Base-by-base conservation (phyloP, 2,888 invertebrate species). In the Subacronicta megacephala region DNA sequence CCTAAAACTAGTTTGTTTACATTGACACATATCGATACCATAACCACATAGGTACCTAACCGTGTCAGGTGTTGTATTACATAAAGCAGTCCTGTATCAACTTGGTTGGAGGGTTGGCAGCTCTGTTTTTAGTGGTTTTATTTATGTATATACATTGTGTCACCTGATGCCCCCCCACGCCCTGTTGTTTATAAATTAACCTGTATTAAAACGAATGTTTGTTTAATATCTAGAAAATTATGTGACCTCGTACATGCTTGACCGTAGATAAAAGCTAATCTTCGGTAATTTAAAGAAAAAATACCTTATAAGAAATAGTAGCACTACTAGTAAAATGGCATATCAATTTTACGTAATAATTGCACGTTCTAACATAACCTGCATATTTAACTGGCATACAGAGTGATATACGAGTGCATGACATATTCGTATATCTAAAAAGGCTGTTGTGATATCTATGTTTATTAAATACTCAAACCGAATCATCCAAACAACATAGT, bases 31-130 rank as follows among this genome's bases (percentile, higher is more conserved):
- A 77, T 80, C 77, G 74, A 81, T 82, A 78, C 81, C 79, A 80
- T 81, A 83, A 83, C 83, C 82, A 77, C 81, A 80, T 70, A 62
- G 47, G 51, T 61, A 76, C 43, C 18, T 62, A 64, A 46, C 56
- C 66, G 80, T 83, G 82, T 83, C 84, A 85, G 85, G 87, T 88
- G 86, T 85, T 84, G 70, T 74, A 72, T 88, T 88, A 82, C 83
- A 81, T 87, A 82, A 83, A 81, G 72, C 77, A 77, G 57, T 75
- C 64, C 63, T 49, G 56, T 69, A 73, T 73, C 61, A 62, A 62
- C 55, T 61, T 51, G 33, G 33, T 33, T 54, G 41, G 47, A 56
- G 51, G 53, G 46, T 53, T 64, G 43, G 36, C 57, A 50, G 46
- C 29, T 60, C 20, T 46, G 23, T 36, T 43, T 43, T 13, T 37